Evolutionary conservation across 2,113 vertebrate genomes (phyloP).

Genomic region (Phyllostomus hastatus): DNA sequence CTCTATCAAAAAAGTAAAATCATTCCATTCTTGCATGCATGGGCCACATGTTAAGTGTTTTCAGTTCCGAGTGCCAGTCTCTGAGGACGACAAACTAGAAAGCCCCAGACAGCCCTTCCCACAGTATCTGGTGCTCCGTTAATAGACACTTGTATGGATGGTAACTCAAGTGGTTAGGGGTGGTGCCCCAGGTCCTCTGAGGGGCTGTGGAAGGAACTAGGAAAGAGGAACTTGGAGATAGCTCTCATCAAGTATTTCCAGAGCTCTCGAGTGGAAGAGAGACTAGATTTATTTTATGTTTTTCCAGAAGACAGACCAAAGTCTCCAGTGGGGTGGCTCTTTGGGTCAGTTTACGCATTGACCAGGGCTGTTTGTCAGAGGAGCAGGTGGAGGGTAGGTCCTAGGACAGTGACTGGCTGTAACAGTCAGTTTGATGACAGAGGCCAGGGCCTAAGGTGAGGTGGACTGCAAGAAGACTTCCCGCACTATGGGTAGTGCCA

Average conservation of each 20-base stretch:
- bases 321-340: neutral
- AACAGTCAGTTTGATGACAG: neutral
- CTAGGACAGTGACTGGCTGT: accelerated
- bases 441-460: neutral
- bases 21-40: neutral
- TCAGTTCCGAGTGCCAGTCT: neutral
- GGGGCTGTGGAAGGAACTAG: neutral
- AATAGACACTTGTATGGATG: neutral
- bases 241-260: neutral
- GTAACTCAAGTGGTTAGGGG: neutral
- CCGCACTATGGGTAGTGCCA: neutral
- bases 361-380: neutral
- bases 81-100: neutral
- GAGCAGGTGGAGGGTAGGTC: neutral
- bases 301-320: neutral
- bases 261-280: neutral
- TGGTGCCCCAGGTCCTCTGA: neutral
- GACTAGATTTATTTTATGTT: neutral
- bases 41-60: neutral
- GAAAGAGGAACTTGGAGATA: neutral
- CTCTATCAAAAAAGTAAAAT: neutral
- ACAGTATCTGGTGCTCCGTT: neutral
- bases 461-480: neutral
- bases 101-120: neutral
- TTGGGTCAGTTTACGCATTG: neutral